Evolutionary conservation across 1,140 invertebrate genomes (phyloP), one percentile per base, ranked within the genome.

Genomic region (Caenorhabditis inopinata): DNA sequence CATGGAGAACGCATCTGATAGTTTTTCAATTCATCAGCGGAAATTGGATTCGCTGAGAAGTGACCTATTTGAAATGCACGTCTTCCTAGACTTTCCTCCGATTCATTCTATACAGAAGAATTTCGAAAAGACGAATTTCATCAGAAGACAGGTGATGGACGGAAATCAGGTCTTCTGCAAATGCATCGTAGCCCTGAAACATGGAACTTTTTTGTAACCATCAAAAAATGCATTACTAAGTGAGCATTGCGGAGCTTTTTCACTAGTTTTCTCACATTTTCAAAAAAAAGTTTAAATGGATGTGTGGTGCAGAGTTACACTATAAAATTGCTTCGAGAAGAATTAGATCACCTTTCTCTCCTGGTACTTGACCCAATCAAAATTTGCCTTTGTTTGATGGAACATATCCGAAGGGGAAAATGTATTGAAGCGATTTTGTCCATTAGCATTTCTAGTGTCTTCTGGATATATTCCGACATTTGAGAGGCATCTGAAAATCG

Each of bases 121-220:
- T 49, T 23, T 83, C 82, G 47, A 80, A 81, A 2, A 79, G 29
- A 3, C 75, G 68, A 4, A 83, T 76, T 3, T 83, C 81, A 47
- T 76, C 74, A 3, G 82, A 83, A 3, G 81, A 42, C 75, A 83
- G 25, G 18, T 83, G 83, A 58, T 83, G 82, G 29, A 83, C 62
- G 6, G 49, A 51, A 23, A 83, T 74, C 14, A 83, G 32, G n/a
- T 83, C 82, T 12, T 35, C 32, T 16, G 81, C 73, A 45, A 83
- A 84, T n/a, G 53, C 82, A 6, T 45, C 73, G 38, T 58, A 83
- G 21, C 82, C 82, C 82, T 83, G 58, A 18, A 82, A 83, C 14
- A 42, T 42, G 38, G 38, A 14, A 14, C 38, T n/a, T n/a, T n/a
- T n/a, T n/a, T n/a, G n/a, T n/a, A n/a, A n/a, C n/a, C n/a, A n/a